A percentile compares a stretch with the other conserved stretches of the same genome.
phyloP scores from a whole-genome alignment of 2,113 vertebrate species.

The Craseonycteris thonglongyai region DNA sequence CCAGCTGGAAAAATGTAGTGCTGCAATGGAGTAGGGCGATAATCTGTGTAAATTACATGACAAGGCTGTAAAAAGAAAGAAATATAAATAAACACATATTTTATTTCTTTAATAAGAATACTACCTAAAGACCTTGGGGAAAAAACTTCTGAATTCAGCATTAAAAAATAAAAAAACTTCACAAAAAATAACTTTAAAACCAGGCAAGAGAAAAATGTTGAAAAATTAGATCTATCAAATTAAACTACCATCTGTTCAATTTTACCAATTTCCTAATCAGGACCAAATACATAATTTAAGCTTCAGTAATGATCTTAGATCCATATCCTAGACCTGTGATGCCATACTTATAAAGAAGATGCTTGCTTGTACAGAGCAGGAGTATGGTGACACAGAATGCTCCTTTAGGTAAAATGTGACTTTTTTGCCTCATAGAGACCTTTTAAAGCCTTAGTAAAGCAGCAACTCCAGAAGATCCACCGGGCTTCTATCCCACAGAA shows the following conservation, averaged over 20 bases:
- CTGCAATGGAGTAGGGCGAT: slow-evolving; percentile 95
- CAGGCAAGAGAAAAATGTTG: not conserved
- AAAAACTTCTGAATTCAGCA: not conserved
- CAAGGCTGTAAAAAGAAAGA: slow-evolving; percentile 84
- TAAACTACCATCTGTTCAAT: not conserved
- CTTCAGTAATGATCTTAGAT: not conserved
- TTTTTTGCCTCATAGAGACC: not conserved
- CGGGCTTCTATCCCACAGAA: not conserved
- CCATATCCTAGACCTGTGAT: not conserved
- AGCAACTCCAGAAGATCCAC: not conserved
- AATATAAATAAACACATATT: not conserved
- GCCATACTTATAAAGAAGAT: not conserved
- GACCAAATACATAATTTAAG: not conserved
- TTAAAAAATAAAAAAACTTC: not conserved
- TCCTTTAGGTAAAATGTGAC: not conserved
- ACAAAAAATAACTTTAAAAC: not conserved
- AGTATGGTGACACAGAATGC: not conserved
- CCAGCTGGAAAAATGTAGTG: slow-evolving; percentile 99
- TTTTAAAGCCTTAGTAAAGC: not conserved
- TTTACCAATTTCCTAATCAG: not conserved
- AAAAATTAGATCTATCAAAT: not conserved
- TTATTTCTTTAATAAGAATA: not conserved
- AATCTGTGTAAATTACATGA: slow-evolving; percentile 98
- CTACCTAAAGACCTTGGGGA: not conserved
- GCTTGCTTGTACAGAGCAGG: not conserved